These are phyloP conservation scores for Temnothorax curvispinosus DNA, from an alignment of 1,140 invertebrate genomes.

Conservation along the genomic window DNA sequence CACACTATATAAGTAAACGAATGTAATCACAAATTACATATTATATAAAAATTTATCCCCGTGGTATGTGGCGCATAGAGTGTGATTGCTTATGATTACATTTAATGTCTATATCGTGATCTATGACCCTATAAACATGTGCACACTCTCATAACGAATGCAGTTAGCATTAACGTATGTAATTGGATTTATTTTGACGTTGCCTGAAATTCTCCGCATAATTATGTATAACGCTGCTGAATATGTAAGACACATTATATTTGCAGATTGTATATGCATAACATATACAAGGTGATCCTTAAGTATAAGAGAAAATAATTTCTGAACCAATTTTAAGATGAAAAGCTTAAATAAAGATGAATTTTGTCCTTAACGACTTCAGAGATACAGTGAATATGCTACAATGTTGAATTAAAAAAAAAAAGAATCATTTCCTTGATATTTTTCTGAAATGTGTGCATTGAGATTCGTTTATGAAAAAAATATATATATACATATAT, in stretches of 20 bases:
- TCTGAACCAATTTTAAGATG: no score
- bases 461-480: no score
- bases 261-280: background rate
- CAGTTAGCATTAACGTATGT: background rate
- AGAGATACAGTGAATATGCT: no score
- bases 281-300: background rate
- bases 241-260: conserved; percentile 18
- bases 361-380: no score
- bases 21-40: background rate
- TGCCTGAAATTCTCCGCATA: background rate
- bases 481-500: no score
- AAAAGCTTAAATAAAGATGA: no score
- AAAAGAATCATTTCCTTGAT: no score
- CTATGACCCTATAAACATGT: background rate
- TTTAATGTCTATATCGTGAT: background rate
- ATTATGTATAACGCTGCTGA: conserved; percentile 9
- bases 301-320: no score
- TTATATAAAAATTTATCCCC: conserved; percentile 9
- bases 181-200: conserved; percentile 28
- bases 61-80: background rate
- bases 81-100: background rate
- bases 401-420: no score
- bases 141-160: background rate
- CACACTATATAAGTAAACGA: background rate
- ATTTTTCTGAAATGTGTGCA: no score